Conservation (phyloP, 2,797 vertebrate genomes). For the Parauchenoglanis ngamensis region DNA sequence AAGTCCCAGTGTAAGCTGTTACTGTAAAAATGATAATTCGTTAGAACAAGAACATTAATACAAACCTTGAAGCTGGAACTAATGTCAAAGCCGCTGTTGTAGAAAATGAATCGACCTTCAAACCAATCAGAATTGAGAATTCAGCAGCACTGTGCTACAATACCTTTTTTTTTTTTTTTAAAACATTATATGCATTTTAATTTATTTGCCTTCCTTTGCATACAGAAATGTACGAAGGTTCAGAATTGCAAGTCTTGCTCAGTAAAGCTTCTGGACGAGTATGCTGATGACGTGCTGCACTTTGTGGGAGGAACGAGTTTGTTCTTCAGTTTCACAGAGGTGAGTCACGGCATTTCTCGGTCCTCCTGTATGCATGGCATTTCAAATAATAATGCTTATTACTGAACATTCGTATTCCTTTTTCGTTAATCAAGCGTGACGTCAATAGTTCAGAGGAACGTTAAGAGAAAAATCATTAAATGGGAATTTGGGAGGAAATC, state of each 20-base stretch:
- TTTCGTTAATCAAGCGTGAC: neutral
- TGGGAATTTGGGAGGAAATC: neutral
- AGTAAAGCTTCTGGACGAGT: constrained; percentile 73
- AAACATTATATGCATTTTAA: neutral
- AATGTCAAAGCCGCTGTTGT: neutral
- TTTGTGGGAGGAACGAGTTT: constrained; percentile 90
- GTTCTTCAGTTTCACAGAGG: constrained; percentile 99
- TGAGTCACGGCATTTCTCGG: constrained; percentile 58
- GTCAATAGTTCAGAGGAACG: neutral
- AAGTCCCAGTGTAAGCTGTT: neutral
- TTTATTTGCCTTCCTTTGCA: constrained; percentile 3
- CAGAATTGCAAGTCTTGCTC: constrained; percentile 73
- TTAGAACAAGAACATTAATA: neutral
- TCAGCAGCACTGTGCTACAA: neutral
- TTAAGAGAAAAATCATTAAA: neutral
- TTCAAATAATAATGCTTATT: neutral
- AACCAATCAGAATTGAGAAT: neutral
- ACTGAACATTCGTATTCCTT: neutral
- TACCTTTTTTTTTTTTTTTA: neutral
- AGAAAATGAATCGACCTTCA: neutral
- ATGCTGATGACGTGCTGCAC: constrained; percentile 82
- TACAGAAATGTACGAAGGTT: constrained; percentile 72
- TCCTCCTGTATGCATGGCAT: neutral
- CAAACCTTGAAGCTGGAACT: neutral
- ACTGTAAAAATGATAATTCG: no score